Conservation (phyloP, 2,888 invertebrate species). For the Eupelmus urozonus region DNA sequence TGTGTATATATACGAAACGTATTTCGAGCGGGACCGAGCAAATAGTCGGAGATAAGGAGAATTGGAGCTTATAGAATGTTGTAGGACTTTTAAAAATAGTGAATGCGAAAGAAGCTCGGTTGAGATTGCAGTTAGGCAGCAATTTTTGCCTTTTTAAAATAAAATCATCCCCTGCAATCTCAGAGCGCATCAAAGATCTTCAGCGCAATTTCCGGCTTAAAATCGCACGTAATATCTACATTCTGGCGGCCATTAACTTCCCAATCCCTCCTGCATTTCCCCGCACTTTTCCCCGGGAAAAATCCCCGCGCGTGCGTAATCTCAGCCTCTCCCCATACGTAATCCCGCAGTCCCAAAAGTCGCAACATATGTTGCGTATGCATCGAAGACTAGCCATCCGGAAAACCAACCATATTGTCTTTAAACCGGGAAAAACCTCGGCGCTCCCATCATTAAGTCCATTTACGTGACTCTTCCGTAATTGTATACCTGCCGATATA, state of each 20-base stretch:
- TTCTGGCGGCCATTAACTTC: background rate
- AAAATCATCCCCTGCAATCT: too few relatives aligned
- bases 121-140: too few relatives aligned
- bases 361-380: slow-evolving; percentile 25
- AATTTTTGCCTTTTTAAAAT: too few relatives aligned
- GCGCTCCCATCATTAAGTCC: slow-evolving; percentile 7
- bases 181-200: too few relatives aligned
- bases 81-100: too few relatives aligned
- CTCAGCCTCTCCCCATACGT: slow-evolving; percentile 31
- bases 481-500: slow-evolving; percentile 7
- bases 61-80: too few relatives aligned
- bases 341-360: slow-evolving; percentile 30
- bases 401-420: background rate
- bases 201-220: background rate
- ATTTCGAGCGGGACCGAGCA: too few relatives aligned
- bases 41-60: too few relatives aligned
- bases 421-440: slow-evolving; percentile 13
- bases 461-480: slow-evolving; percentile 35
- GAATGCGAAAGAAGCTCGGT: too few relatives aligned
- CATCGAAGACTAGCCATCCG: background rate
- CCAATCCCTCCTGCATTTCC: background rate
- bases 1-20: too few relatives aligned
- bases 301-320: slow-evolving; percentile 21
- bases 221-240: background rate
- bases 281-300: slow-evolving; percentile 5